phyloP scores from a whole-genome alignment of 2,113 vertebrate genomes.

The Astur gentilis region DNA sequence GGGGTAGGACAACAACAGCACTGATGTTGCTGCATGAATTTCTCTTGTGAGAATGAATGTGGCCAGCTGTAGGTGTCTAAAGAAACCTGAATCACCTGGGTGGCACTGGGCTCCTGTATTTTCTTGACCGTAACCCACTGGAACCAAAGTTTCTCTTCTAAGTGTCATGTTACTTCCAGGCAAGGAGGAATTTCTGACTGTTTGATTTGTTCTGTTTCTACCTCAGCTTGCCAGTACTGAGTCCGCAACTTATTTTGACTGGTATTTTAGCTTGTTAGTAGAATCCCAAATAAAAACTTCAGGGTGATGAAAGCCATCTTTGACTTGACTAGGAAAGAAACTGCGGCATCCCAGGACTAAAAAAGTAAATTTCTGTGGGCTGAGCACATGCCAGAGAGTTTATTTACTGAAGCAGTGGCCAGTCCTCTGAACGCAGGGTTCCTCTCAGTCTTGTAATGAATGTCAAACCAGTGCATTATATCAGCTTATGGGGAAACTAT shows the following conservation, averaged over 20 bases:
- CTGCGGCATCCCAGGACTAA: background rate
- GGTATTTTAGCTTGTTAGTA: background rate
- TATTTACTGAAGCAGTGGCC: background rate
- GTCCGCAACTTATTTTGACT: background rate
- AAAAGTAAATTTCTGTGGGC: conserved; percentile 28
- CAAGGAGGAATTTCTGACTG: background rate
- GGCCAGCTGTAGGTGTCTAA: background rate
- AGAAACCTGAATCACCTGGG: background rate
- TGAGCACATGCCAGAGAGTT: conserved; percentile 3
- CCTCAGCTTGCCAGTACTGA: background rate
- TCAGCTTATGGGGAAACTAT: background rate
- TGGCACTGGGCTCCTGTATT: background rate
- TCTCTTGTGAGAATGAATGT: background rate
- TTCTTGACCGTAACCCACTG: fast-evolving
- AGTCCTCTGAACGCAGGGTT: background rate
- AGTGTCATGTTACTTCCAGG: background rate
- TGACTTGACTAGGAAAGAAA: background rate
- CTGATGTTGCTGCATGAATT: background rate
- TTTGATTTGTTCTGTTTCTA: background rate
- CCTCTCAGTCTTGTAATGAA: background rate
- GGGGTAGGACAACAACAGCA: background rate
- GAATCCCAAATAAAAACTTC: background rate
- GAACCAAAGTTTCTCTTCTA: background rate
- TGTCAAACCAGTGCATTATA: background rate
- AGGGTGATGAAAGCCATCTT: background rate